phyloP scores from a whole-genome alignment of 2,888 invertebrate genomes.

The Hybos culiciformis region DNA sequence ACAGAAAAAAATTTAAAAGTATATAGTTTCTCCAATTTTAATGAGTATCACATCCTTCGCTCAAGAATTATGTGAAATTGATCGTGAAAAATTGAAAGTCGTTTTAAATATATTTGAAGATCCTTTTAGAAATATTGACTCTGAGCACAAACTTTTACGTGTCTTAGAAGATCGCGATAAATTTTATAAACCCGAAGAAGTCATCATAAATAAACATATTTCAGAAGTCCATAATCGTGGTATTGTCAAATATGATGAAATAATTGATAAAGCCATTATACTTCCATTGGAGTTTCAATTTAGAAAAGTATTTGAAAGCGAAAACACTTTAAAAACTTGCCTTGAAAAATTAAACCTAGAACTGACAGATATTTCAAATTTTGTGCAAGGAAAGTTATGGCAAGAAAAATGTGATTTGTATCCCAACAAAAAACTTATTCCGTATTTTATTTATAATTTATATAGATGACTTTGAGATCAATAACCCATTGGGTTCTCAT shows the following conservation, averaged over 20 bases:
- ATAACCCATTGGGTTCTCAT: constrained; percentile 8
- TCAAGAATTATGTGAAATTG: not conserved
- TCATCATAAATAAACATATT: constrained; percentile 6
- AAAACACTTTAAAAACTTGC: constrained; percentile 1
- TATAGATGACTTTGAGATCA: not conserved
- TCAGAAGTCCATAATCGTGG: constrained; percentile 1
- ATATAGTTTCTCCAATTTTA: constrained; percentile 5
- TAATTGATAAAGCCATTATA: constrained; percentile 5
- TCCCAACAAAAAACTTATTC: constrained; percentile 1
- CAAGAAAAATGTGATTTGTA: constrained; percentile 5
- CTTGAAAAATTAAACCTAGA: not conserved
- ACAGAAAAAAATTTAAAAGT: constrained; percentile 1
- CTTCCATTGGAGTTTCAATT: constrained; percentile 8
- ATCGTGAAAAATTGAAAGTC: not conserved
- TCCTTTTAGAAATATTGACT: constrained; percentile 2
- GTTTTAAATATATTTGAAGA: not conserved
- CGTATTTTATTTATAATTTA: constrained; percentile 3
- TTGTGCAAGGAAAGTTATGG: constrained; percentile 8
- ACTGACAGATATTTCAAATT: not conserved
- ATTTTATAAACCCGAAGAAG: constrained; percentile 1
- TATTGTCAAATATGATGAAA: not conserved
- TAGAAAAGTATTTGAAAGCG: constrained; percentile 7
- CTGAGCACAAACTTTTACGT: constrained; percentile 6
- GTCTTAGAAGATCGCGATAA: constrained; percentile 1
- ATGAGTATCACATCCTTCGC: not conserved